phyloP scores from a whole-genome alignment of 2,113 vertebrate genomes.

The Laterallus jamaicensis region DNA sequence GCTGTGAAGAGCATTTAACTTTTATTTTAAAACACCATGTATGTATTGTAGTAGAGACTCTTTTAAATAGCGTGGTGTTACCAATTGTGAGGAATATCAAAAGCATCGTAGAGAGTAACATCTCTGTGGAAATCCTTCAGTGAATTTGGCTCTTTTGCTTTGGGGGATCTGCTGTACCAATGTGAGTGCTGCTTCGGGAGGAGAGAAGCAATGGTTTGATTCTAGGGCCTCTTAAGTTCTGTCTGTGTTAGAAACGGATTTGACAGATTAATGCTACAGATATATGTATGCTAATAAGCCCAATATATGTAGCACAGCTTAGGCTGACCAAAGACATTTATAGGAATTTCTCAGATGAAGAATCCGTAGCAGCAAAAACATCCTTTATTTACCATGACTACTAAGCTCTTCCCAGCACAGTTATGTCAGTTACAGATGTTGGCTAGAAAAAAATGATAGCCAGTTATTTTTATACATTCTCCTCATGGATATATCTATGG shows the following conservation, averaged over 20 bases:
- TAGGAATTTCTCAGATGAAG: constrained; percentile 33
- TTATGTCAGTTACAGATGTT: constrained; percentile 20
- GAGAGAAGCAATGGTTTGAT: background rate
- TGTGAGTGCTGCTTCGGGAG: background rate
- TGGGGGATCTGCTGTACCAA: background rate
- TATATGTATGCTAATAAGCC: background rate
- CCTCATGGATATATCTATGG: background rate
- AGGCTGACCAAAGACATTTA: constrained; percentile 20
- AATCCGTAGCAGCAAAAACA: constrained; percentile 36
- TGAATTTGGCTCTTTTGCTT: background rate
- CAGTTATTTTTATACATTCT: constrained; percentile 13
- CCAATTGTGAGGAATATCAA: background rate
- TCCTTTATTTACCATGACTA: constrained; percentile 47
- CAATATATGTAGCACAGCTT: background rate
- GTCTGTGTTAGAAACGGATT: background rate
- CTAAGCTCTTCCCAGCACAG: constrained; percentile 6
- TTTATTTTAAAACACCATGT: background rate
- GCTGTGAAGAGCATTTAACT: background rate
- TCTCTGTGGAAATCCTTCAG: background rate
- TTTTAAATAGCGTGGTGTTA: background rate
- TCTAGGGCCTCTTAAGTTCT: background rate
- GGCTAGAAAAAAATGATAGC: constrained; percentile 17
- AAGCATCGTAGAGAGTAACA: background rate
- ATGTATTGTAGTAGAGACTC: background rate
- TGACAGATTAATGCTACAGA: constrained; percentile 2